phyloP scores from a whole-genome alignment of 2,113 vertebrate species.

The Chauna torquata region DNA sequence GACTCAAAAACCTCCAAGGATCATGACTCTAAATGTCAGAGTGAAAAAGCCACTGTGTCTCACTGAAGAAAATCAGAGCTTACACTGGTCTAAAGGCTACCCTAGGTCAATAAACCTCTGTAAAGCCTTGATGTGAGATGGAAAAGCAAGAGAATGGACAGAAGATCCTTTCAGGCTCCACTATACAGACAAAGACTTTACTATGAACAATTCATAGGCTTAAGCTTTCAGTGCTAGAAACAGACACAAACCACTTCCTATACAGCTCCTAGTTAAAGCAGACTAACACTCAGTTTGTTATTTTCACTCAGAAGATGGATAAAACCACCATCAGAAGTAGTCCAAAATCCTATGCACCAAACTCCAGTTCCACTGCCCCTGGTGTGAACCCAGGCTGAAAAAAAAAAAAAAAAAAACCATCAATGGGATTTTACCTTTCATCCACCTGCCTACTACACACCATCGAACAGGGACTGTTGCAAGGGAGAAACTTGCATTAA shows the following conservation, averaged over 20 bases:
- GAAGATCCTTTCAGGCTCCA: not conserved
- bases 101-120: not conserved
- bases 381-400: not conserved
- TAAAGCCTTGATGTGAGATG: not conserved
- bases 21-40: not conserved
- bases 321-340: not conserved
- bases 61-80: not conserved
- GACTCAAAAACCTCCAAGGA: too few relatives aligned
- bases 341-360: not conserved
- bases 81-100: fast-evolving
- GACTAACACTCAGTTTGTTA: not conserved
- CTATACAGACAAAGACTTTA: not conserved
- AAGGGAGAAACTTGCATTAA: not conserved
- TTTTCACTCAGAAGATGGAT: not conserved
- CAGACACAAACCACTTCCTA: not conserved
- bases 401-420: not conserved
- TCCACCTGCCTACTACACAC: not conserved
- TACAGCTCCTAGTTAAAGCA: not conserved
- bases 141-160: not conserved
- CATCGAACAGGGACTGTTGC: too few relatives aligned
- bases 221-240: not conserved
- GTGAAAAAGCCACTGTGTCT: not conserved
- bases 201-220: not conserved
- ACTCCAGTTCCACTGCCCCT: not conserved
- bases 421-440: not conserved